phyloP scores from a whole-genome alignment of 2,888 invertebrate genomes.

The Teleiodes luculella region DNA sequence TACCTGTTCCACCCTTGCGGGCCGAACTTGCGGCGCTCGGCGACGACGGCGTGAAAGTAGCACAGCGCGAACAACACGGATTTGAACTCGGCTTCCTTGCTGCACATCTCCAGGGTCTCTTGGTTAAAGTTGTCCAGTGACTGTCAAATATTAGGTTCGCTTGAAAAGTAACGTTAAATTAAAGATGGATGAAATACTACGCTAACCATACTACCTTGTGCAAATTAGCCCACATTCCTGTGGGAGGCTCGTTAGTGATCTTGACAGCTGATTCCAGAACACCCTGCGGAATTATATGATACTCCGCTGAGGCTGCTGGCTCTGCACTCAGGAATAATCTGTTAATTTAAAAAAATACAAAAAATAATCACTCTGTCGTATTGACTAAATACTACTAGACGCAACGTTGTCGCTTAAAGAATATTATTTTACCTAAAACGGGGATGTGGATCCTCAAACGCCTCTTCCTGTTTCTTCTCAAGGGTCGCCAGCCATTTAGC shows the following conservation, averaged over 20 bases:
- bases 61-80: constrained; percentile 92
- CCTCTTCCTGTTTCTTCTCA: constrained; percentile 94
- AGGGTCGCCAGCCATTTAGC: constrained; percentile 91
- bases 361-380: background rate
- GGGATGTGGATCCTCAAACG: constrained; percentile 81
- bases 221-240: constrained; percentile 95
- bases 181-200: too few relatives aligned
- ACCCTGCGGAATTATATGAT: constrained; percentile 87
- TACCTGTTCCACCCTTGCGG: constrained; percentile 94
- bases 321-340: constrained; percentile 93
- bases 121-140: constrained; percentile 94
- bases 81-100: constrained; percentile 96
- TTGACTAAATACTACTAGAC: too few relatives aligned
- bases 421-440: constrained; percentile 80
- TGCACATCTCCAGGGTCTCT: constrained; percentile 94
- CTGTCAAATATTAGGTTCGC: constrained; percentile 24
- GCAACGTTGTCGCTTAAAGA: too few relatives aligned
- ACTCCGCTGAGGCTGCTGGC: constrained; percentile 83
- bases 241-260: constrained; percentile 97
- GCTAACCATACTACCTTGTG: constrained; percentile 90
- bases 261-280: constrained; percentile 96
- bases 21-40: constrained; percentile 95
- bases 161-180: background rate
- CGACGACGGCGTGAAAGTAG: constrained; percentile 97
- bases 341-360: too few relatives aligned